Percentiles rank a stretch among this genome's conserved stretches.
phyloP scores from a whole-genome alignment of 1,140 invertebrate species.

The Drosophila fuyamai region DNA sequence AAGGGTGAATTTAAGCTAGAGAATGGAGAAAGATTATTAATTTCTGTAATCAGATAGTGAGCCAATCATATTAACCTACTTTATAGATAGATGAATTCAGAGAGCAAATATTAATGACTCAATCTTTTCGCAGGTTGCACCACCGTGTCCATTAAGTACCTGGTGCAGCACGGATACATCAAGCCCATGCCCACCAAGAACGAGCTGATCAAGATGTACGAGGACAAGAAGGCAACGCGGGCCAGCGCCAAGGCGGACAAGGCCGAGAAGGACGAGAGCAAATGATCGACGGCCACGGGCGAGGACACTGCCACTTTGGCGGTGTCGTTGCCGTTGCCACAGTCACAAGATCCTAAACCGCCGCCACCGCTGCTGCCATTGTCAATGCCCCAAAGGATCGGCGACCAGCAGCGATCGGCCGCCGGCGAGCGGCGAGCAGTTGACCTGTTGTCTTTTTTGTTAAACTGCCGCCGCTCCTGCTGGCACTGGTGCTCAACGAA shows the following conservation, averaged over 20 bases:
- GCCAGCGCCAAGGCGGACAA: slow-evolving; percentile 61
- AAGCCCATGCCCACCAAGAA: slow-evolving; percentile 87
- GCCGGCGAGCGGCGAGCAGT: slow-evolving; percentile 44
- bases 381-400: background rate
- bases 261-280: slow-evolving; percentile 59
- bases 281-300: slow-evolving; percentile 51
- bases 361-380: slow-evolving; percentile 2
- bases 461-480: slow-evolving; percentile 41
- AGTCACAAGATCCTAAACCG: slow-evolving; percentile 4
- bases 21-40: no score
- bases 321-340: slow-evolving; percentile 23
- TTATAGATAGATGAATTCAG: no score
- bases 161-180: slow-evolving; percentile 88
- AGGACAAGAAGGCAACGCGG: slow-evolving; percentile 85
- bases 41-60: no score
- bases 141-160: slow-evolving; percentile 88
- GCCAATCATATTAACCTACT: no score
- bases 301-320: slow-evolving; percentile 3
- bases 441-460: slow-evolving; percentile 65
- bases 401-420: slow-evolving; percentile 26
- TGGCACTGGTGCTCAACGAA: slow-evolving; percentile 41
- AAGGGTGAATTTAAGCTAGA: no score
- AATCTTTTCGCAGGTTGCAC: slow-evolving; percentile 86
- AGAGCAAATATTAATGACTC: background rate
- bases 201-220: slow-evolving; percentile 86